A percentile compares a stretch with the other conserved stretches of the same genome.
These are phyloP conservation scores for Acrossocheilus wenchowensis DNA, from an alignment of 2,797 vertebrate species.

Conservation along the genomic window DNA sequence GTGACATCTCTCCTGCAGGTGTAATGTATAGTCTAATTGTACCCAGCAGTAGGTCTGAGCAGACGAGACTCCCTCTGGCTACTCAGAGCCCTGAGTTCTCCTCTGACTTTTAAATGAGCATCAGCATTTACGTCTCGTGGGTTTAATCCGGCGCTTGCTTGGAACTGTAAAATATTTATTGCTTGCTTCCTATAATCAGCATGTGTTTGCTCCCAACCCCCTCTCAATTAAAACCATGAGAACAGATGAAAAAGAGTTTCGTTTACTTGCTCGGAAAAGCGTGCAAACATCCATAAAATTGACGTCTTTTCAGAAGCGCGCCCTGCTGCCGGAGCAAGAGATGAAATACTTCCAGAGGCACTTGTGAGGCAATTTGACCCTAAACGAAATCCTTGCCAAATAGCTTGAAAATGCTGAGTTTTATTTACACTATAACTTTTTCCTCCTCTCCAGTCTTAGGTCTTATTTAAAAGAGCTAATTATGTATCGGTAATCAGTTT, in stretches of 20 bases:
- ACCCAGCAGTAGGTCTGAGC: slow-evolving; percentile 32
- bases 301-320: slow-evolving; percentile 18
- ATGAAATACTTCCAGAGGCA: slow-evolving; percentile 35
- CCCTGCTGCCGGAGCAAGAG: background rate
- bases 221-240: slow-evolving; percentile 49
- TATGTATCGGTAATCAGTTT: slow-evolving; percentile 54
- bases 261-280: slow-evolving; percentile 44
- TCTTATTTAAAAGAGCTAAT: slow-evolving; percentile 55
- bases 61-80: slow-evolving; percentile 37
- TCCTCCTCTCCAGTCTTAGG: slow-evolving; percentile 35
- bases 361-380: slow-evolving; percentile 20
- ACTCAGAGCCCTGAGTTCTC: slow-evolving; percentile 21
- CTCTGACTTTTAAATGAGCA: slow-evolving; percentile 54
- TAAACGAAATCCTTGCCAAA: slow-evolving; percentile 33
- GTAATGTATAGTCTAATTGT: slow-evolving; percentile 34
- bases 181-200: slow-evolving; percentile 56
- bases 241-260: slow-evolving; percentile 27
- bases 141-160: slow-evolving; percentile 50
- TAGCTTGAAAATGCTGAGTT: slow-evolving; percentile 48
- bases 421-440: slow-evolving; percentile 23
- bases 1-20: slow-evolving; percentile 29
- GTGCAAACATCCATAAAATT: slow-evolving; percentile 44
- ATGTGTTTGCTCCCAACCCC: slow-evolving; percentile 30
- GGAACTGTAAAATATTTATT: slow-evolving; percentile 60
- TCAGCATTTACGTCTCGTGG: slow-evolving; percentile 46